Evolutionary conservation across 64 coral and sea anemone genomes (phyloP).

Genomic region (Pachyseris speciosa): DNA sequence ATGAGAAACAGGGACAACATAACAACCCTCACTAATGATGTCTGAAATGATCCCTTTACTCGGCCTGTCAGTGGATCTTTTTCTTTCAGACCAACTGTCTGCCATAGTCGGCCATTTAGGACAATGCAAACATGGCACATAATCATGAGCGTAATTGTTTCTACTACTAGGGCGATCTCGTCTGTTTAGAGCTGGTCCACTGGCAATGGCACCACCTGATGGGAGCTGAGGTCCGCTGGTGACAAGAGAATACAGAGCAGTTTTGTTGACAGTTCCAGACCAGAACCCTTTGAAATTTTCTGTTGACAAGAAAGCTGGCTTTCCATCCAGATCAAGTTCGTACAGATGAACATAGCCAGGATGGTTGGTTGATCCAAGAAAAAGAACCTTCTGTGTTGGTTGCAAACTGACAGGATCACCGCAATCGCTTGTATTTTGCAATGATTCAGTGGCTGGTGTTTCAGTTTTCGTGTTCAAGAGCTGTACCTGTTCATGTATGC

Average conservation of each 20-base stretch:
- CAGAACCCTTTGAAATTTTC: constrained; percentile 50
- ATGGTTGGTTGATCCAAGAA: constrained; percentile 9
- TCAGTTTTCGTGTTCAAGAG: neutral
- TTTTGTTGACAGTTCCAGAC: constrained; percentile 37
- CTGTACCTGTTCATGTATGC: neutral
- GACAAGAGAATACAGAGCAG: constrained; percentile 49
- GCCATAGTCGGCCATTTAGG: constrained; percentile 26
- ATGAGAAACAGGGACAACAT: constrained; percentile 49
- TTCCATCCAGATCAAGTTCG: constrained; percentile 7
- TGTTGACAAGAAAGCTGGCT: constrained; percentile 6
- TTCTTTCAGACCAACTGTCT: constrained; percentile 17
- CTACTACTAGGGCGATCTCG: constrained; percentile 33
- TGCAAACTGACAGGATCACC: neutral
- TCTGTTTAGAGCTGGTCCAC: constrained; percentile 49
- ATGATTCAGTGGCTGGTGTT: too few relatives aligned
- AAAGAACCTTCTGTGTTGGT: neutral
- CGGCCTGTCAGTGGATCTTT: constrained; percentile 17
- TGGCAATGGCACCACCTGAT: neutral
- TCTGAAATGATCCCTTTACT: constrained; percentile 25
- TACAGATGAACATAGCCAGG: constrained; percentile 41
- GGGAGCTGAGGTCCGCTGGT: constrained; percentile 52
- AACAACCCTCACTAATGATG: constrained; percentile 22
- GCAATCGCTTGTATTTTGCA: too few relatives aligned
- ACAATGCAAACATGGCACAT: constrained; percentile 57
- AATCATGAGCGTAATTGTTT: constrained; percentile 48